These are phyloP conservation scores for Chromobotia macracanthus DNA, from an alignment of 2,797 vertebrate genomes.

Conservation along the genomic window DNA sequence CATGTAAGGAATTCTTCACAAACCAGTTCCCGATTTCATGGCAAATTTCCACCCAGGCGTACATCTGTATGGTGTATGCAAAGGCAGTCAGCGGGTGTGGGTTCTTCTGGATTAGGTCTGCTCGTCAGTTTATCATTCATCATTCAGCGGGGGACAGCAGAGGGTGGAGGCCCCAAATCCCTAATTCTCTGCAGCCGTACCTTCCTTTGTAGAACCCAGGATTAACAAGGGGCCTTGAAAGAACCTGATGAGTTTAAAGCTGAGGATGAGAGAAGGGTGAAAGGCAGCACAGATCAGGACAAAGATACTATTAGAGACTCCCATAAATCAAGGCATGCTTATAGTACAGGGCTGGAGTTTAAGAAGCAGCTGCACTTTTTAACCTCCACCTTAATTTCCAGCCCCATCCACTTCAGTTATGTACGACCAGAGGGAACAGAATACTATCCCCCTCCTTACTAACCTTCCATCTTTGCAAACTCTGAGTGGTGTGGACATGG, in stretches of 20 bases:
- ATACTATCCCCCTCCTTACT: constrained; percentile 14
- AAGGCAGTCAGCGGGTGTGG: constrained; percentile 83
- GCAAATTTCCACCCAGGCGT: constrained; percentile 74
- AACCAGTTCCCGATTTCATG: constrained; percentile 76
- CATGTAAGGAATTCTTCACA: constrained; percentile 71
- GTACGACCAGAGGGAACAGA: constrained; percentile 64
- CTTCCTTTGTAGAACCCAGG: constrained; percentile 92
- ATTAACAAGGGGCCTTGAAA: constrained; percentile 89
- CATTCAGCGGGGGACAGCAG: constrained; percentile 76
- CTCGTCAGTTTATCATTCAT: constrained; percentile 88
- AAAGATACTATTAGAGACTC: constrained; percentile 95
- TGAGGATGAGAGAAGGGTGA: constrained; percentile 88
- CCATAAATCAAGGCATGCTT: constrained; percentile 95
- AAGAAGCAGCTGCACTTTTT: constrained; percentile 97
- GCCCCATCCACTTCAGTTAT: constrained; percentile 75
- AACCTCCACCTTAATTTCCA: constrained; percentile 90
- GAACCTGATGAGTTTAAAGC: constrained; percentile 93
- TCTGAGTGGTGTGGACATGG: constrained; percentile 22
- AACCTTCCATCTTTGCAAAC: not conserved
- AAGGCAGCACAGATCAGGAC: constrained; percentile 89
- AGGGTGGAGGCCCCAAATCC: constrained; percentile 75
- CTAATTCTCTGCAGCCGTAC: constrained; percentile 86
- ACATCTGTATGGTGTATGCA: constrained; percentile 83
- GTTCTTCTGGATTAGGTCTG: constrained; percentile 90
- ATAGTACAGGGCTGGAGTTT: constrained; percentile 84